phyloP scores from a whole-genome alignment of 2,797 vertebrate species.

The Heterohyrax brucei region DNA sequence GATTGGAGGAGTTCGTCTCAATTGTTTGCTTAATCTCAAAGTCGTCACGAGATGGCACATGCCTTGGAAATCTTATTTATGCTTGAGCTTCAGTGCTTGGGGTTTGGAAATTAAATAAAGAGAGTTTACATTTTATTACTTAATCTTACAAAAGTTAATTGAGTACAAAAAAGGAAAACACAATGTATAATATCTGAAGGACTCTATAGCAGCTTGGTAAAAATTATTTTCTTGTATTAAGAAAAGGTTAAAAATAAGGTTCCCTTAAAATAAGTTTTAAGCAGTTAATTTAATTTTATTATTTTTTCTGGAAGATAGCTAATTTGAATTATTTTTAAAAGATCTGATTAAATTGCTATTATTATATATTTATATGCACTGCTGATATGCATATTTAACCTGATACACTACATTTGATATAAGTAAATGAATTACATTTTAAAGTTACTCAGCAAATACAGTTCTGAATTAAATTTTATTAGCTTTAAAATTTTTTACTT shows the following conservation, averaged over 20 bases:
- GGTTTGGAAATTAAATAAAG: constrained; percentile 27
- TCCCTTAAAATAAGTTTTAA: constrained; percentile 31
- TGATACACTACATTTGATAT: not conserved
- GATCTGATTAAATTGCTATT: not conserved
- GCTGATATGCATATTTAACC: constrained; percentile 40
- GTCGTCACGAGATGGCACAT: too few relatives aligned
- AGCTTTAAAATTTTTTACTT: constrained; percentile 26
- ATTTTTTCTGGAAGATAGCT: not conserved
- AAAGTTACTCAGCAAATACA: constrained; percentile 49
- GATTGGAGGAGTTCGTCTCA: not conserved
- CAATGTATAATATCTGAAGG: not conserved
- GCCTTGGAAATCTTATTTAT: not conserved
- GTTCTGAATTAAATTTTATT: constrained; percentile 4
- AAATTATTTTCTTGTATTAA: constrained; percentile 45
- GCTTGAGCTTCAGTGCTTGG: not conserved
- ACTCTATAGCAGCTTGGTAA: not conserved
- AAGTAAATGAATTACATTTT: constrained; percentile 37
- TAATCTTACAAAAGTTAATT: not conserved
- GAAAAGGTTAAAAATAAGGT: not conserved
- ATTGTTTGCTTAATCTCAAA: not conserved
- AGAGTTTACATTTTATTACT: constrained; percentile 14
- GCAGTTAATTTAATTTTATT: constrained; percentile 16
- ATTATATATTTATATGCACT: not conserved
- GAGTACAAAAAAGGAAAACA: not conserved
- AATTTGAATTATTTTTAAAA: constrained; percentile 41